Evolutionary conservation across 2,888 invertebrate genomes (phyloP).

Genomic region (Tinea trinotella): DNA sequence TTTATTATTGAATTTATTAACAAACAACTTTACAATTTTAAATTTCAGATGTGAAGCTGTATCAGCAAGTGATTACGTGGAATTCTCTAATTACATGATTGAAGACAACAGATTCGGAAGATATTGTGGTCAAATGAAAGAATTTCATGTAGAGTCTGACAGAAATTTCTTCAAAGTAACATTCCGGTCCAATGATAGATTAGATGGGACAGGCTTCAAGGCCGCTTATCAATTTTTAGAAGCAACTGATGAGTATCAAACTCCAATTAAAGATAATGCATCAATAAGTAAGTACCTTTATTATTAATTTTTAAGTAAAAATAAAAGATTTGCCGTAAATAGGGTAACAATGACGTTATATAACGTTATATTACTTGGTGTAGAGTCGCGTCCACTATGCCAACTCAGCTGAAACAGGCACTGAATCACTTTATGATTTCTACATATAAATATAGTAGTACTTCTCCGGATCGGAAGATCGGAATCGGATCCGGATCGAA

Average conservation of each 20-base stretch:
- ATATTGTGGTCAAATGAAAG: conserved; percentile 88
- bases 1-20: conserved; percentile 14
- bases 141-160: conserved; percentile 89
- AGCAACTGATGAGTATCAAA: conserved; percentile 73
- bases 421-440: background rate
- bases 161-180: conserved; percentile 95
- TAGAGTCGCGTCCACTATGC: too few species aligned
- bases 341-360: too few species aligned
- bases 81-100: conserved; percentile 95
- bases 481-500: too few species aligned
- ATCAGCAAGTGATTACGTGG: conserved; percentile 95
- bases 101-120: conserved; percentile 91
- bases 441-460: too few species aligned
- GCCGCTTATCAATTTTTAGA: conserved; percentile 90
- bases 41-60: conserved; percentile 88
- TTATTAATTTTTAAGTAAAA: too few species aligned
- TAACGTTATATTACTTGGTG: too few species aligned
- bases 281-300: conserved; percentile 44
- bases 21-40: too few species aligned
- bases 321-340: too few species aligned
- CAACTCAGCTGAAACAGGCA: too few species aligned
- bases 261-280: conserved; percentile 52
- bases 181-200: conserved; percentile 93
- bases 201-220: conserved; percentile 95
- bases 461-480: too few species aligned